Evolutionary conservation across 1,140 invertebrate genomes (phyloP).

Genomic region (Euura saliciscinereae): DNA sequence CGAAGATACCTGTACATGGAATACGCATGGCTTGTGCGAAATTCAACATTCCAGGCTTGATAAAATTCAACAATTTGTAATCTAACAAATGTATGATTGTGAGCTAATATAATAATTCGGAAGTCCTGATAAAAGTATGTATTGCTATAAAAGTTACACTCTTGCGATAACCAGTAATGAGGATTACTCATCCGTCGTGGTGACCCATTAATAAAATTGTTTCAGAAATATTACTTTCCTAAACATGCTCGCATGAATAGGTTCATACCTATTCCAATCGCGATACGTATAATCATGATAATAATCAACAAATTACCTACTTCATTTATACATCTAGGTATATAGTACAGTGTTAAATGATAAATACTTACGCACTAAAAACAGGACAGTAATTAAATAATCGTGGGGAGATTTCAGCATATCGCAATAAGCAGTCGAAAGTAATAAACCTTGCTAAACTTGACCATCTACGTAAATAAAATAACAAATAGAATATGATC

Average conservation of each 20-base stretch:
- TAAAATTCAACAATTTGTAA: background rate
- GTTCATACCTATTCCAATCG: too few species aligned
- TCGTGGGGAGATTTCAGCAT: conserved; percentile 23
- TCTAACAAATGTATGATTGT: background rate
- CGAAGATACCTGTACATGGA: background rate
- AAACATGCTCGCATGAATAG: too few species aligned
- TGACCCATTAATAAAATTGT: too few species aligned
- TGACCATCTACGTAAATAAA: conserved; percentile 25
- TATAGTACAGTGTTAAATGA: background rate
- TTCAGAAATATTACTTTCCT: too few species aligned
- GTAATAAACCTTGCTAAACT: conserved; percentile 20
- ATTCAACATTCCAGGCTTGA: background rate
- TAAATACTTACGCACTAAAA: too few species aligned
- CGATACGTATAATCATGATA: too few species aligned
- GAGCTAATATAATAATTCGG: too few species aligned
- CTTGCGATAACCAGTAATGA: too few species aligned
- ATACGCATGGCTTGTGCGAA: background rate
- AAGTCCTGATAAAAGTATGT: too few species aligned
- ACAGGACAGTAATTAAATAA: conserved; percentile 29
- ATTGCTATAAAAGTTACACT: too few species aligned
- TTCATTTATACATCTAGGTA: background rate
- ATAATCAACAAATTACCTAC: background rate
- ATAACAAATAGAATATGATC: conserved; percentile 18
- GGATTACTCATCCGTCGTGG: too few species aligned
- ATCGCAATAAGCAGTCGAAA: conserved; percentile 12